Base-by-base conservation (phyloP, 2,888 invertebrate genomes). In the Axea sp. region DNA sequence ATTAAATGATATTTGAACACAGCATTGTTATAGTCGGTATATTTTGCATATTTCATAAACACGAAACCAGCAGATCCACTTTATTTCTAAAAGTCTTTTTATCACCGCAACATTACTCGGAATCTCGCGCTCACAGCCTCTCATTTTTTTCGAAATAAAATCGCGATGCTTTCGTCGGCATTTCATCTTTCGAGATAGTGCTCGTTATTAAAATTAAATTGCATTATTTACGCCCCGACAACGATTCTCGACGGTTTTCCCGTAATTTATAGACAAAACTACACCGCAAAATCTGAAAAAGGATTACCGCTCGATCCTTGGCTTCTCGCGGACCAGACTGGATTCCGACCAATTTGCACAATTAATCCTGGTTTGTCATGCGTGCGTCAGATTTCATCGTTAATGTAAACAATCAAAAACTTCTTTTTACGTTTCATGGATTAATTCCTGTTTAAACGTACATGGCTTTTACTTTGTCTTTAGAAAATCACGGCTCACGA, bases 281-380 rank as follows among this genome's bases (percentile, higher is more conserved):
- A n/a, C 19, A 17, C 24, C 59, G 72, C 77, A 76, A 80, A 82
- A 84, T 82, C 82, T 79, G 81, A 83, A 83, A 82, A 83, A 51
- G 53, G 60, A 69, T 69, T 69, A 68, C 28, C 22, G 22, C 17
- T 9, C 45, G 24, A 47, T 31, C 12, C 28, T 43, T 45, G 41
- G 33, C 30, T 43, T 14, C 17, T 41, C 41, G 26, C 24, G 6
- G 22, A 28, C 47, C 17, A 19, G 22, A 49, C 67, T 31, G 41
- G 19, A 45, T 31, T 47, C 19, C 43, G 30, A 45, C 80, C 81
- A 79, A 81, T 82, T 83, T 83, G 80, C 80, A 81, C 85, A 84
- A 84, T 83, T 82, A 84, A 84, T 84, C 83, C 81, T 80, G 80
- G 83, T 84, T 84, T 82, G 81, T 83, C 81, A 81, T 78, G 78